Evolutionary conservation across 2,113 vertebrate genomes (phyloP), one percentile per base, ranked within the genome.

Genomic region (Gasterosteus aculeatus): DNA sequence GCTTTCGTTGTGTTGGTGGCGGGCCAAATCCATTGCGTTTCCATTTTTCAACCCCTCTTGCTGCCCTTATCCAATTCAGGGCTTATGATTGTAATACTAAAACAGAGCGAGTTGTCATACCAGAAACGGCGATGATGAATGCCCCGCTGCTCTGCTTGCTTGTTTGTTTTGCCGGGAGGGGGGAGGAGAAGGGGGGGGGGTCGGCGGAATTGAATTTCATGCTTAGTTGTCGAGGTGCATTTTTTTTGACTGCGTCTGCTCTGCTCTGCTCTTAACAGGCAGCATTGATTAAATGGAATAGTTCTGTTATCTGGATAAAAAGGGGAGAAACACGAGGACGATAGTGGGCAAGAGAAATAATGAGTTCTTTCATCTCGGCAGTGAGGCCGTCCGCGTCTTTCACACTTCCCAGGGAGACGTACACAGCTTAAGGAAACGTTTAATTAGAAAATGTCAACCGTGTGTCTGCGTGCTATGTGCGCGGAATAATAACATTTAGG

Each of bases 361-460:
- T 92, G 91, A 92, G 72, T 91, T 92, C 87, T 92, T 91, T 92
- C 90, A 93, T 91, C 80, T 85, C 10, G 60, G 87, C 88, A 54
- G 87, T 69, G 90, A 86, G 88, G 90, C 82, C 83, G 85, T 85
- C 80, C 49, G 75, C 71, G 68, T 87, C 87, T 74, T 69, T 81
- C 76, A 85, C 85, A 85, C 89, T 87, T 90, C 89, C 90, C 88
- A 83, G 77, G 64, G 85, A 91, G 87, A 89, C 76, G 84, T 85
- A 90, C 90, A 88, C 90, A 91, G 89, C 91, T 90, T 91, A 92
- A 91, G 85, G 88, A 93, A 93, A 91, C 78, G 85, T 88, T 92
- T 93, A 89, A 93, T 93, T 92, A 91, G 90, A 93, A 92, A 91
- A 86, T 89, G 90, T 88, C 90, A 88, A 82, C 81, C 78, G 80